phyloP scores from a whole-genome alignment of 2,888 invertebrate genomes.

The Gastracanthus pulcherrimus region DNA sequence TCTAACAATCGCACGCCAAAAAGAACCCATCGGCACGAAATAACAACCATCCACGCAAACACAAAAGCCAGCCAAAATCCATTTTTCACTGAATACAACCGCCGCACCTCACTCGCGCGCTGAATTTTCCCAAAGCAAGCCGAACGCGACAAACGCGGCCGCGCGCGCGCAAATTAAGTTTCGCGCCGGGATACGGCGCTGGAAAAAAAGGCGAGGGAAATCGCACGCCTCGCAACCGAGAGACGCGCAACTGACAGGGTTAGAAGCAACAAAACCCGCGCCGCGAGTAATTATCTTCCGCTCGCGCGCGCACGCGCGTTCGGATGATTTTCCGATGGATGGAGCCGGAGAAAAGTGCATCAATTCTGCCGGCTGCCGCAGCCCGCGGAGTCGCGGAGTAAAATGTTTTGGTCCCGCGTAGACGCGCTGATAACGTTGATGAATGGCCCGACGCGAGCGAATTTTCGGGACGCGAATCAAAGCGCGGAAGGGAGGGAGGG shows the following conservation, averaged over 20 bases:
- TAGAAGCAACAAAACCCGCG: neutral
- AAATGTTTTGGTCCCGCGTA: slow-evolving; percentile 31
- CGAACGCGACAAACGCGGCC: too few relatives aligned
- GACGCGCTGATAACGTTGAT: slow-evolving; percentile 44
- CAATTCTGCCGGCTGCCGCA: slow-evolving; percentile 26
- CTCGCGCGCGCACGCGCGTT: slow-evolving; percentile 29
- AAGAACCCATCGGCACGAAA: too few relatives aligned
- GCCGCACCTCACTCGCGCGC: too few relatives aligned
- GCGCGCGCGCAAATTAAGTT: too few relatives aligned
- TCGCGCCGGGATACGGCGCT: too few relatives aligned
- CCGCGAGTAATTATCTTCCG: slow-evolving; percentile 49
- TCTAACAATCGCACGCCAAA: too few relatives aligned
- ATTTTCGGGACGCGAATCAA: slow-evolving; percentile 22
- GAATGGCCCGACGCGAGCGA: slow-evolving; percentile 22
- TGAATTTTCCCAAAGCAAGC: too few relatives aligned
- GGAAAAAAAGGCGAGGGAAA: too few relatives aligned
- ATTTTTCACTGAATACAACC: too few relatives aligned
- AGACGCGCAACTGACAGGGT: slow-evolving; percentile 13
- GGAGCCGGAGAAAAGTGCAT: slow-evolving; percentile 34
- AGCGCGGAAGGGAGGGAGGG: neutral
- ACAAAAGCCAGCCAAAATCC: too few relatives aligned
- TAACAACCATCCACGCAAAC: too few relatives aligned
- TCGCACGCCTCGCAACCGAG: too few relatives aligned
- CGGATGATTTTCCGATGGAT: slow-evolving; percentile 43
- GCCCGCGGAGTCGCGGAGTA: slow-evolving; percentile 14